These are phyloP conservation scores for Tiliacea citrago DNA, from an alignment of 2,888 invertebrate genomes.

Conservation along the genomic window DNA sequence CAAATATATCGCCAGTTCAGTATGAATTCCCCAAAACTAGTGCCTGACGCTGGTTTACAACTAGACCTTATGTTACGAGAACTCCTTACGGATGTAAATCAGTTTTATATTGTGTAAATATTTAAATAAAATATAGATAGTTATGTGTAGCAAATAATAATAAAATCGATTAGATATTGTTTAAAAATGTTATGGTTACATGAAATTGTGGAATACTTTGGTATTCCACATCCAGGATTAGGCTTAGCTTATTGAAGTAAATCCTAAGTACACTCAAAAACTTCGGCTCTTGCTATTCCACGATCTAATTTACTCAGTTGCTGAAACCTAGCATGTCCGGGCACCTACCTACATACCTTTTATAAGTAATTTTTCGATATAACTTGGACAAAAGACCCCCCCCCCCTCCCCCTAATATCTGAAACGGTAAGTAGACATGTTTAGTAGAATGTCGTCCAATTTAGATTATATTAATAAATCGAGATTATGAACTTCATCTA, in stretches of 20 bases:
- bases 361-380: neutral
- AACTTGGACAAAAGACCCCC: neutral
- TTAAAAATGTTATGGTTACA: neutral
- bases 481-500: neutral
- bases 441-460: neutral
- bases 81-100: too few relatives aligned
- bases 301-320: neutral
- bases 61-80: too few relatives aligned
- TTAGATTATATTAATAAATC: neutral
- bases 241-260: slow-evolving; percentile 19
- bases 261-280: slow-evolving; percentile 2
- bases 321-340: neutral
- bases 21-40: too few relatives aligned
- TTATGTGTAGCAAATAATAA: too few relatives aligned
- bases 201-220: neutral
- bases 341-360: neutral
- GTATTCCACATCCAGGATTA: neutral
- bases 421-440: neutral
- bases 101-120: too few relatives aligned
- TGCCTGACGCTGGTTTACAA: too few relatives aligned
- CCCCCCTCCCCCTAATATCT: too few relatives aligned
- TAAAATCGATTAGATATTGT: too few relatives aligned
- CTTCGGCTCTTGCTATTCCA: slow-evolving; percentile 3
- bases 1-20: too few relatives aligned
- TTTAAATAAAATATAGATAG: too few relatives aligned